Base-by-base conservation (phyloP, 2,113 vertebrate genomes). In the Cheirogaleus medius region DNA sequence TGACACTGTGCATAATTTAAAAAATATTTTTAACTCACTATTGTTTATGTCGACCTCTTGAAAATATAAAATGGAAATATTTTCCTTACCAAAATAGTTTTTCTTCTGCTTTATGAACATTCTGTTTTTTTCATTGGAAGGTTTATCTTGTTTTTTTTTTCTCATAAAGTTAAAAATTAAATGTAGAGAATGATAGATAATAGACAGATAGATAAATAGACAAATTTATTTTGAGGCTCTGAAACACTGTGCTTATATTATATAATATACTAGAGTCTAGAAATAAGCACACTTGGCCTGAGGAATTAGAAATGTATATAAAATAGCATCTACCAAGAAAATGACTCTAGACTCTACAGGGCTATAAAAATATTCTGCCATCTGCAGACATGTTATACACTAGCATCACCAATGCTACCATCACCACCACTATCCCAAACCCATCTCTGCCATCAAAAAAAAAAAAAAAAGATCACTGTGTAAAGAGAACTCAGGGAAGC, bases 21-120 rank as follows among this genome's bases (percentile, higher is more conserved):
- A 96, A 98, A 97, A 90, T 98, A 87, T 91, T 96, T 85, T 74
- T 87, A 97, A 90, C 64, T 97, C 89, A 93, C 86, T 89, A 94
- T 95, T 97, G 93, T 97, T 98, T 98, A 97, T 84, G 63, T 87
- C 3, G 90, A 98, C 95, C 96, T 92, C 96, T 93, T 89, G n/a
- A 95, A 97, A 95, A 91, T 83, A 96, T 80, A 97, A 95, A 66
- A 87, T 87, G 77, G 86, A 97, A 97, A 97, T 97, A 91, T 97
- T 97, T 97, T 83, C 83, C 69, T 87, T 87, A 95, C 86, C 60
- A 94, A 94, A 97, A 97, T 93, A 68, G 11, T 80, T 91, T 92
- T 95, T 93, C 63, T 91, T 87, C 82, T 95, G 73, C 44, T 73
- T 85, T 93, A 39, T 71, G 58, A 97, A 49, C 86, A 91, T 96